Base-by-base conservation (phyloP, 2,888 invertebrate genomes). In the Diogma glabrata region DNA sequence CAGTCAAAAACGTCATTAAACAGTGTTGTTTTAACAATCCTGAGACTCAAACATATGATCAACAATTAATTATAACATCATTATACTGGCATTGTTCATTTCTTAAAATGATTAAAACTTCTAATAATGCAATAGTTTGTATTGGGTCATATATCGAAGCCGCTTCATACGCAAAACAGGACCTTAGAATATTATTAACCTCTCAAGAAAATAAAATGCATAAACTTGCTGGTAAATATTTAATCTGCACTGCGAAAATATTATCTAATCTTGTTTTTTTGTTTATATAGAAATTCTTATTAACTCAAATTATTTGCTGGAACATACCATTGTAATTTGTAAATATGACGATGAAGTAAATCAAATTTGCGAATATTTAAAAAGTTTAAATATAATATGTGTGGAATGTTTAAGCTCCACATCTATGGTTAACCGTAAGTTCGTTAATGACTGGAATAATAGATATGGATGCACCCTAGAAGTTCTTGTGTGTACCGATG, bases 141-240 rank as follows among this genome's bases (percentile, higher is more conserved):
- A 43, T 43, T 43, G 43, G 43, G 8, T 43, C 43, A n/a, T 43
- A 43, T 14, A 43, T 43, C 22, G 43, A 43, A 43, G n/a, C 43
- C 2, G 20, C 43, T 2, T 43, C 20, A 7, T 43, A 43, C 23
- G 43, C n/a, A 6, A 43, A 43, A 43, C 43, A 43, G n/a, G 43
- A 22, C 23, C n/a, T 43, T 22, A 43, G 23, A 43, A 14, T 43
- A 9, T n/a, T 43, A 14, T 43, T 43, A 14, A 43, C 23, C 7
- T 23, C 22, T 3, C n/a, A 43, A 43, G 43, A 43, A 22, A 14
- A 43, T 12, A 43, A 43, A 9, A 6, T 43, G 7, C n/a, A 7
- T 9, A 22, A 43, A 43, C n/a, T n/a, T n/a, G n/a, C n/a, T n/a
- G n/a, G n/a, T n/a, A n/a, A n/a, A n/a, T n/a, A n/a, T n/a, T n/a